Conservation (phyloP, 2,113 vertebrate genomes). For the Hippocampus mohnikei region DNA sequence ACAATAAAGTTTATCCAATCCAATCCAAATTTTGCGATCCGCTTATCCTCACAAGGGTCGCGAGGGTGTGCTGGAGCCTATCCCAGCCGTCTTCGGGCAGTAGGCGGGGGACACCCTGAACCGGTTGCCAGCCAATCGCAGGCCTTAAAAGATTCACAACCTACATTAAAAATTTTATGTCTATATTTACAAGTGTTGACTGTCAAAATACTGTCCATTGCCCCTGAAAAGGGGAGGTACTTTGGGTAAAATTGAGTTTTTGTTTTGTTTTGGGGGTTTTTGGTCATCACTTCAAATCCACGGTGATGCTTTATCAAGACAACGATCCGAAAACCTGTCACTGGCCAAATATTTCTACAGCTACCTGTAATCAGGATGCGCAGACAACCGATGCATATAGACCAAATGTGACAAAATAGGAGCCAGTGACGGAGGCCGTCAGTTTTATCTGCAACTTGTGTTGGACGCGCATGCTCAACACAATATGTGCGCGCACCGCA, state of each 20-base stretch:
- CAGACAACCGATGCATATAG: constrained; percentile 14
- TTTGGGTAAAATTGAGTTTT: not conserved
- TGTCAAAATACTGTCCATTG: not conserved
- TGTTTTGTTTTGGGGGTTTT: too few species aligned
- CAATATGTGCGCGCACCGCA: constrained; percentile 12
- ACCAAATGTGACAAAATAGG: constrained; percentile 14
- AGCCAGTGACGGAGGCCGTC: not conserved
- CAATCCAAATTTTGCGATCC: too few species aligned
- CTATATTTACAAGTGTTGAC: too few species aligned
- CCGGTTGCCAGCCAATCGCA: too few species aligned
- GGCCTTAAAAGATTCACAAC: too few species aligned
- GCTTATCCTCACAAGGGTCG: too few species aligned
- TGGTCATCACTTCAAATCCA: not conserved
- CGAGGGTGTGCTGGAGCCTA: too few species aligned
- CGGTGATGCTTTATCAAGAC: not conserved
- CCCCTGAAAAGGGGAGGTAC: not conserved
- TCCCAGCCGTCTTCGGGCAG: too few species aligned
- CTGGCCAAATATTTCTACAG: not conserved
- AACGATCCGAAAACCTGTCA: constrained; percentile 20
- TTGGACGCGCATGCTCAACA: constrained; percentile 10
- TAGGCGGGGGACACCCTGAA: too few species aligned
- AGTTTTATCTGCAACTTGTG: not conserved
- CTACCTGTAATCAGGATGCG: not conserved
- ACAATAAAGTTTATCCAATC: too few species aligned
- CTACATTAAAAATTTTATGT: too few species aligned